phyloP scores from a whole-genome alignment of 2,797 vertebrate genomes.

The Gobionotothen gibberifrons region DNA sequence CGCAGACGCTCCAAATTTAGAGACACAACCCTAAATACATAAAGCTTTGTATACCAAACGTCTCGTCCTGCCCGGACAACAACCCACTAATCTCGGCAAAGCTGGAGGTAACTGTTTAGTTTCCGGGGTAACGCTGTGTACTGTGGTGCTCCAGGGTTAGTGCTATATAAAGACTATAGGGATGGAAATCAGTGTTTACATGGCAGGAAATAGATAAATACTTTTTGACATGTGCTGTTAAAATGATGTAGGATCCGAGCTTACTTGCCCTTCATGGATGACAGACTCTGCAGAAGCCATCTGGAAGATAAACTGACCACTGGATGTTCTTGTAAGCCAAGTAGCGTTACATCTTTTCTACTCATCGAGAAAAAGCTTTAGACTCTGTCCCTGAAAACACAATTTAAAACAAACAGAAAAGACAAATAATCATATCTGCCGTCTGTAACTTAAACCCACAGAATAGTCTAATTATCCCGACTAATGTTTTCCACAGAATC shows the following conservation, averaged over 20 bases:
- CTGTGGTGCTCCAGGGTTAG: slow-evolving; percentile 32
- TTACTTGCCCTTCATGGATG: slow-evolving; percentile 15
- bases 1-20: slow-evolving; percentile 66
- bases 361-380: not conserved
- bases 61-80: slow-evolving; percentile 68
- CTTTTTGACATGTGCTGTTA: slow-evolving; percentile 45
- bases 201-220: slow-evolving; percentile 61
- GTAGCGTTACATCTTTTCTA: slow-evolving; percentile 13
- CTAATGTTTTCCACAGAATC: too few species aligned
- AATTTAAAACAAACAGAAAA: not conserved
- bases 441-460: too few species aligned
- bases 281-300: slow-evolving; percentile 17
- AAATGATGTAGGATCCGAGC: slow-evolving; percentile 32
- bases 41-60: slow-evolving; percentile 62
- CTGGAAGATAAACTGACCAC: slow-evolving; percentile 32
- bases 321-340: slow-evolving; percentile 1
- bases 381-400: slow-evolving; percentile 25
- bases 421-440: too few species aligned
- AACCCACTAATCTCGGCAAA: slow-evolving; percentile 65
- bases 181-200: slow-evolving; percentile 63
- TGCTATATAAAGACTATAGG: slow-evolving; percentile 45
- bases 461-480: too few species aligned
- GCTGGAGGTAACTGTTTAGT: slow-evolving; percentile 65
- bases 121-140: slow-evolving; percentile 56
- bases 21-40: slow-evolving; percentile 70